These are phyloP conservation scores for Rhabdornis inornatus DNA, from an alignment of 2,113 vertebrate genomes.

Conservation along the genomic window DNA sequence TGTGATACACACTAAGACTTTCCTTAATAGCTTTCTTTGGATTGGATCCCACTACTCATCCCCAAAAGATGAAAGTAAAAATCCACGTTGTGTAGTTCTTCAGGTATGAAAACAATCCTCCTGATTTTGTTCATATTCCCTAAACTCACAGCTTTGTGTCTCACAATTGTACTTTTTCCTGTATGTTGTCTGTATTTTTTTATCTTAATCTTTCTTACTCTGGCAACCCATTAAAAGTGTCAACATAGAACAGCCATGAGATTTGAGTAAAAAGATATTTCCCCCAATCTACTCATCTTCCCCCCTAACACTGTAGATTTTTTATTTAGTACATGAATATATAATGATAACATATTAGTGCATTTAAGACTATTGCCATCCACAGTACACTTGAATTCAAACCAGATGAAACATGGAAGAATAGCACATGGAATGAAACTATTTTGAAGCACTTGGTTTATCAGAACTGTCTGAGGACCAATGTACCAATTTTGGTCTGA, in stretches of 20 bases:
- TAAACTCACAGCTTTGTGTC: neutral
- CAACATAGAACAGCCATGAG: neutral
- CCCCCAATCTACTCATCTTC: neutral
- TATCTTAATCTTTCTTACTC: neutral
- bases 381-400: neutral
- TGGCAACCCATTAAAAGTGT: neutral
- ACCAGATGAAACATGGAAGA: neutral
- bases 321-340: neutral
- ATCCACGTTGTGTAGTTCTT: neutral
- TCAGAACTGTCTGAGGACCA: neutral
- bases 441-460: neutral
- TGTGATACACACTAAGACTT: neutral
- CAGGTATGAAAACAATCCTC: neutral
- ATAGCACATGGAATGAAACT: neutral
- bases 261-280: neutral
- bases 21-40: neutral
- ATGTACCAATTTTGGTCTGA: neutral
- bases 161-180: neutral
- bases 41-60: neutral
- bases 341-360: neutral
- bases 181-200: neutral
- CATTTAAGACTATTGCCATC: neutral
- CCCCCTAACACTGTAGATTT: accelerated
- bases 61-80: neutral
- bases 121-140: neutral